phyloP scores from a whole-genome alignment of 2,797 vertebrate species.

The Masticophis lateralis region DNA sequence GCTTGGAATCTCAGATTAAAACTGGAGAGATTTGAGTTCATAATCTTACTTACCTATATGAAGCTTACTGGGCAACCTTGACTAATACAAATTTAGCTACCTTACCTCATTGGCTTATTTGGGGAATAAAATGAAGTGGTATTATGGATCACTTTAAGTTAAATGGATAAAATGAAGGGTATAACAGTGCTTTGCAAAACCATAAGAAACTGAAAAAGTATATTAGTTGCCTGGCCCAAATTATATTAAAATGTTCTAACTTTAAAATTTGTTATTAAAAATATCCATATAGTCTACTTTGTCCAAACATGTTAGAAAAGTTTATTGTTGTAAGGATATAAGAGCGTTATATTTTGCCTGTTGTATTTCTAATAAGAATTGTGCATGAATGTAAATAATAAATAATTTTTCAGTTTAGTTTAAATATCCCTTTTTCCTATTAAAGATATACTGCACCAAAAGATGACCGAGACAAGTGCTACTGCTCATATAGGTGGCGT shows the following conservation, averaged over 20 bases:
- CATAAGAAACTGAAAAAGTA: not conserved
- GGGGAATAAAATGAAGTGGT: not conserved
- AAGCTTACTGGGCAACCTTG: not conserved
- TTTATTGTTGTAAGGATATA: not conserved
- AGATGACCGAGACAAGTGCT: slow-evolving; percentile 98
- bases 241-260: not conserved
- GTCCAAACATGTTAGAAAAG: not conserved
- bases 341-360: accelerated
- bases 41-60: not conserved
- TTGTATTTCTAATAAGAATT: not conserved
- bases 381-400: not conserved
- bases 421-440: slow-evolving; percentile 26
- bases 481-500: slow-evolving; percentile 97
- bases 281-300: not conserved
- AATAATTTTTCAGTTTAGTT: not conserved
- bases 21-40: not conserved
- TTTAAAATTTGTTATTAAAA: not conserved
- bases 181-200: not conserved
- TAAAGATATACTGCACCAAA: slow-evolving; percentile 96
- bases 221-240: not conserved
- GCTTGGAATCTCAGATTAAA: not conserved
- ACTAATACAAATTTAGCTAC: not conserved
- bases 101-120: not conserved
- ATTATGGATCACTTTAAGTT: not conserved
- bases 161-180: not conserved